These are phyloP conservation scores for cat (Felis catus) DNA, from an alignment of 2,113 vertebrate species.

Conservation along the genomic window F.catus_Fca126_mat1.0 CM031420.1:93549501-93550000, in stretches of 20 bases:
- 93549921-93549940: neutral
- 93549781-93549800: neutral
- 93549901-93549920: neutral
- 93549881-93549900: neutral
- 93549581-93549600: neutral
- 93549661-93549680: neutral
- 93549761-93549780: neutral
- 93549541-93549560: neutral
- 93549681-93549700: neutral
- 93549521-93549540: neutral
- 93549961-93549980: neutral
- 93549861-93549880: neutral
- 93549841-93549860: neutral
- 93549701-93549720: neutral
- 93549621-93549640: neutral
- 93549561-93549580: neutral
- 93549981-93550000: neutral
- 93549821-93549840: neutral
- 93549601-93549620: neutral
- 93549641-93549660: neutral
- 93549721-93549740: neutral
- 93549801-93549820: neutral
- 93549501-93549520: neutral
- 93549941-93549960: neutral
- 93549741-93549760: neutral